Evolutionary conservation across 2,888 invertebrate species (phyloP).

Genomic region (Diplolepis rosae): DNA sequence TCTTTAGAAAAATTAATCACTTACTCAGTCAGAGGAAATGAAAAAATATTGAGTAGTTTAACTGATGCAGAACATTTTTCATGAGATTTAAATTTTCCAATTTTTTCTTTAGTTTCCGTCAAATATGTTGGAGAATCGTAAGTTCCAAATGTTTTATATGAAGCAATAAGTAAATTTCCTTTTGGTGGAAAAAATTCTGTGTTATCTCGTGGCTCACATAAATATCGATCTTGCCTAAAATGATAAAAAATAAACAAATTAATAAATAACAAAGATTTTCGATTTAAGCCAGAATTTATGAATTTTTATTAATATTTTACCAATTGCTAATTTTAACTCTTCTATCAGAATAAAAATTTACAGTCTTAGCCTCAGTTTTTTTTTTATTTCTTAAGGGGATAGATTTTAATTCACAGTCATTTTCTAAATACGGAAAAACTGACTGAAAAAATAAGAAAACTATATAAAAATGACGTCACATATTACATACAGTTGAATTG

Average conservation of each 20-base stretch:
- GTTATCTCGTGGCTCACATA: constrained; percentile 55
- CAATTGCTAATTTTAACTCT: constrained; percentile 62
- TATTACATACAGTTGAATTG: not conserved
- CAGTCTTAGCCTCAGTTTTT: too few relatives aligned
- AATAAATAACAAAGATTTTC: not conserved
- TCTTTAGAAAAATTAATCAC: constrained; percentile 21
- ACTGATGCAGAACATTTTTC: constrained; percentile 49
- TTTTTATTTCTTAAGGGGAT: constrained; percentile 47
- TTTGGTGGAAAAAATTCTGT: constrained; percentile 50
- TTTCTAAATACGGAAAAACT: constrained; percentile 45
- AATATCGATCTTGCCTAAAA: constrained; percentile 53
- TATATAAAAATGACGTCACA: not conserved
- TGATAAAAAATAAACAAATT: not conserved
- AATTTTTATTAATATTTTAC: constrained; percentile 45
- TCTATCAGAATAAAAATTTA: constrained; percentile 48
- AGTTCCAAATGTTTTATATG: constrained; percentile 54
- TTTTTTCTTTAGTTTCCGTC: constrained; percentile 55
- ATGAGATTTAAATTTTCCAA: constrained; percentile 51
- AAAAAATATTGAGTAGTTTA: constrained; percentile 49
- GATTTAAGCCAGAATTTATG: not conserved
- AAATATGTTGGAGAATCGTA: constrained; percentile 43
- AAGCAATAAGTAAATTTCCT: constrained; percentile 51
- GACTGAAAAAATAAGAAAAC: constrained; percentile 42
- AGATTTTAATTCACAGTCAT: constrained; percentile 43
- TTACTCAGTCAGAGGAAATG: constrained; percentile 50